Evolutionary conservation across 2,113 vertebrate genomes (phyloP).

Genomic region (Brachypodius melanocephalos): DNA sequence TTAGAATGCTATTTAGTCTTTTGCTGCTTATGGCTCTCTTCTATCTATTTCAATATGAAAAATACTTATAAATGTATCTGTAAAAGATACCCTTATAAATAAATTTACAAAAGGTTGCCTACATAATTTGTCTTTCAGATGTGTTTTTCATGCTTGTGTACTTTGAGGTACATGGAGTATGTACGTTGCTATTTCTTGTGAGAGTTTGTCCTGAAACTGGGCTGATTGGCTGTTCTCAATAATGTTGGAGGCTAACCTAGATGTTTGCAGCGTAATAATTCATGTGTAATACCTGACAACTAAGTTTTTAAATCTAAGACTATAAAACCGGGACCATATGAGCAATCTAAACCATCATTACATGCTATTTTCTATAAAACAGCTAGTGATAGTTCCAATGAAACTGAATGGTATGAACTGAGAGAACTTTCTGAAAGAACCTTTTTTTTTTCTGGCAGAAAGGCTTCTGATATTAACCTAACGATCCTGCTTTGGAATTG

Average conservation of each 20-base stretch:
- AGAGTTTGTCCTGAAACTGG: background rate
- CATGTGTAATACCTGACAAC: background rate
- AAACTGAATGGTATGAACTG: background rate
- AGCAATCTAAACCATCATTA: background rate
- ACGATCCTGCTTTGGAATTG: background rate
- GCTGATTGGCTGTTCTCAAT: background rate
- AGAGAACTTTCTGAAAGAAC: background rate
- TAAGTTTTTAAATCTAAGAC: background rate
- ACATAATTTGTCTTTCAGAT: background rate
- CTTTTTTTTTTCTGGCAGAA: background rate
- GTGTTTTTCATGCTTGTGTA: background rate
- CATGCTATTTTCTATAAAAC: background rate
- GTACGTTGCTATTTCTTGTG: background rate
- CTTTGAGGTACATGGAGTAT: background rate
- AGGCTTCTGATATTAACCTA: background rate
- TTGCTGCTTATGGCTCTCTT: background rate
- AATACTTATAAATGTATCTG: background rate
- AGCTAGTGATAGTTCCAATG: background rate
- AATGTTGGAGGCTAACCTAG: background rate
- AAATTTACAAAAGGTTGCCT: background rate
- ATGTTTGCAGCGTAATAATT: background rate
- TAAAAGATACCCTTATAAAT: background rate
- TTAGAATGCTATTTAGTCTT: background rate
- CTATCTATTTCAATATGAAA: background rate
- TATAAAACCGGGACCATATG: background rate